phyloP scores from a whole-genome alignment of 2,113 vertebrate genomes.

The Oreotrochilus melanogaster region DNA sequence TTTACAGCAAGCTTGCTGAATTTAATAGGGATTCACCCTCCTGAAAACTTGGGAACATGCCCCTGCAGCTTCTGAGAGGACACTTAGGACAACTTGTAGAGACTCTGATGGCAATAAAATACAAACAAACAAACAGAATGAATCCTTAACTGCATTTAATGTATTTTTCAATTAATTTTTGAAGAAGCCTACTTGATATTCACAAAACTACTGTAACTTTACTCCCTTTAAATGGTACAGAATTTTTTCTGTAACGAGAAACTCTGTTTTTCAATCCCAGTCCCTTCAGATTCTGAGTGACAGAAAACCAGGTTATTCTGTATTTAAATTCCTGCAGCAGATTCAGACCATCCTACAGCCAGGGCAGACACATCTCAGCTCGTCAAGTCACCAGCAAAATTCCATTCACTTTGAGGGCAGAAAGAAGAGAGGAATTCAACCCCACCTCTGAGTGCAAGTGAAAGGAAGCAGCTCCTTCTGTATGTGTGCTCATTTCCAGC shows the following conservation, averaged over 20 bases:
- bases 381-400: not conserved
- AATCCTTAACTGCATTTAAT: not conserved
- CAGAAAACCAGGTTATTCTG: not conserved
- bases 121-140: not conserved
- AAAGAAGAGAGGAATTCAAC: not conserved
- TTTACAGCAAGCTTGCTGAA: not conserved
- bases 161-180: not conserved
- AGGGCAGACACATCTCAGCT: not conserved
- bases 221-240: not conserved
- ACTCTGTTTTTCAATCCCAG: not conserved
- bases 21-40: not conserved
- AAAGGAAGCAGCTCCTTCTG: not conserved
- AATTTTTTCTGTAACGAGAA: not conserved
- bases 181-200: not conserved
- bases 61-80: not conserved
- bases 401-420: not conserved
- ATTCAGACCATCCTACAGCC: not conserved
- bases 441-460: not conserved
- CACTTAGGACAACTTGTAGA: not conserved
- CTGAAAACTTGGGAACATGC: not conserved
- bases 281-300: not conserved
- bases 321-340: not conserved
- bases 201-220: not conserved
- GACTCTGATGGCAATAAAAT: not conserved
- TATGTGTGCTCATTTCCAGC: accelerated